These are phyloP conservation scores for Hyaena hyaena DNA, from an alignment of 2,113 vertebrate species.

Conservation along the genomic window DNA sequence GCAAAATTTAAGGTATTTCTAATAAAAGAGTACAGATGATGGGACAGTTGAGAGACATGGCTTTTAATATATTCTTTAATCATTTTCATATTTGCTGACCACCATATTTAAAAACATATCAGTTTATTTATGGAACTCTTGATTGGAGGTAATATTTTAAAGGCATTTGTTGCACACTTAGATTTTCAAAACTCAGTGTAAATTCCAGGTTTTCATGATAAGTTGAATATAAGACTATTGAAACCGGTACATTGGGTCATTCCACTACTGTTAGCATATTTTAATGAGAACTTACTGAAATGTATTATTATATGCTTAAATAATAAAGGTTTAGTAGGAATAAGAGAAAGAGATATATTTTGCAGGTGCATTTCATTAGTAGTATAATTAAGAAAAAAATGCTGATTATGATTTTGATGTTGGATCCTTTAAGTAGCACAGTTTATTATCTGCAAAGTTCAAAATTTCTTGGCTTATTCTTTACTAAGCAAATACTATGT, in stretches of 20 bases:
- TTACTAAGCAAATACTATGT: slow-evolving; percentile 58
- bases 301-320: slow-evolving; percentile 63
- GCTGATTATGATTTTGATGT: slow-evolving; percentile 63
- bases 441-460: slow-evolving; percentile 61
- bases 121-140: slow-evolving; percentile 72
- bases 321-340: slow-evolving; percentile 58
- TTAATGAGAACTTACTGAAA: slow-evolving; percentile 57
- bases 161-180: slow-evolving; percentile 54
- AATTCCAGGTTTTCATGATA: slow-evolving; percentile 64
- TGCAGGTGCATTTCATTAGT: slow-evolving; percentile 62
- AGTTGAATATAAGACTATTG: slow-evolving; percentile 61
- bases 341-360: slow-evolving; percentile 55
- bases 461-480: slow-evolving; percentile 71
- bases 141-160: slow-evolving; percentile 70
- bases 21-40: slow-evolving; percentile 18
- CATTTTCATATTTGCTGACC: slow-evolving; percentile 33
- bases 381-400: slow-evolving; percentile 68
- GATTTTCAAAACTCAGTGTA: slow-evolving; percentile 57
- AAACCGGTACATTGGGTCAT: slow-evolving; percentile 72
- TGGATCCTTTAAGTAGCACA: slow-evolving; percentile 60
- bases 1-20: slow-evolving; percentile 56
- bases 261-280: slow-evolving; percentile 63
- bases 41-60: slow-evolving; percentile 47
- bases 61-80: slow-evolving; percentile 55
- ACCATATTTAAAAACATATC: slow-evolving; percentile 57